Conservation (phyloP, 2,888 invertebrate species). For the Mythimna vitellina region DNA sequence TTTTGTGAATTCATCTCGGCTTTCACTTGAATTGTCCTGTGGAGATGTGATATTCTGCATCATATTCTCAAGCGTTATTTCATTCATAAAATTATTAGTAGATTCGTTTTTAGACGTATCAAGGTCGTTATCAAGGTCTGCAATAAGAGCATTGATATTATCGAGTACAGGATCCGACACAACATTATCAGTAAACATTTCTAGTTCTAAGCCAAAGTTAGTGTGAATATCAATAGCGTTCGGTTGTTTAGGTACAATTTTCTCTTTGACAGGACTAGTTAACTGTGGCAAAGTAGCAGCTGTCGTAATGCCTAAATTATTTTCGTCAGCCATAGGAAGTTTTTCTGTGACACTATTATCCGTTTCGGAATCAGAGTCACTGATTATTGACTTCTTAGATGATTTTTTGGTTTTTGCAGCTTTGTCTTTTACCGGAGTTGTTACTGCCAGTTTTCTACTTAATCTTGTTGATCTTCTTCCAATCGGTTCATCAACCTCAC, state of each 20-base stretch:
- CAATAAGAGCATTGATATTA: slow-evolving; percentile 83
- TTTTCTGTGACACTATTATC: slow-evolving; percentile 50
- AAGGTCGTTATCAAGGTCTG: slow-evolving; percentile 80
- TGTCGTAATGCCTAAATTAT: background rate
- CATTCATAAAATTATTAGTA: slow-evolving; percentile 73
- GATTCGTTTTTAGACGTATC: slow-evolving; percentile 71
- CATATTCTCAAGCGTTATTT: slow-evolving; percentile 77
- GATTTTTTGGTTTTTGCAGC: slow-evolving; percentile 60
- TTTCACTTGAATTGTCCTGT: slow-evolving; percentile 62
- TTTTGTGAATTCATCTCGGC: slow-evolving; percentile 66
- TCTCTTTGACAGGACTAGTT: slow-evolving; percentile 36
- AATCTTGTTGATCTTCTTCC: slow-evolving; percentile 75
- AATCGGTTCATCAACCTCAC: slow-evolving; percentile 37
- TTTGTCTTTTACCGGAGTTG: slow-evolving; percentile 36
- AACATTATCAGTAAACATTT: slow-evolving; percentile 82
- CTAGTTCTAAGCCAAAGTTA: slow-evolving; percentile 78
- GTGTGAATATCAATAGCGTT: slow-evolving; percentile 51
- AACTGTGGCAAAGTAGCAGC: background rate
- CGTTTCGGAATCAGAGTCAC: slow-evolving; percentile 77
- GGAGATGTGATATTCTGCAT: slow-evolving; percentile 72
- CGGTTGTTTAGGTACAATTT: slow-evolving; percentile 25
- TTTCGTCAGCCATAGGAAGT: background rate
- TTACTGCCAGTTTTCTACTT: slow-evolving; percentile 62
- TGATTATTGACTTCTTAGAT: slow-evolving; percentile 69
- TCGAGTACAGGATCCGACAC: slow-evolving; percentile 78